A percentile compares a stretch with the other conserved stretches of the same genome.
Evolutionary conservation across 1,140 invertebrate genomes (phyloP).

Genomic region (Lanistes nyassanus): DNA sequence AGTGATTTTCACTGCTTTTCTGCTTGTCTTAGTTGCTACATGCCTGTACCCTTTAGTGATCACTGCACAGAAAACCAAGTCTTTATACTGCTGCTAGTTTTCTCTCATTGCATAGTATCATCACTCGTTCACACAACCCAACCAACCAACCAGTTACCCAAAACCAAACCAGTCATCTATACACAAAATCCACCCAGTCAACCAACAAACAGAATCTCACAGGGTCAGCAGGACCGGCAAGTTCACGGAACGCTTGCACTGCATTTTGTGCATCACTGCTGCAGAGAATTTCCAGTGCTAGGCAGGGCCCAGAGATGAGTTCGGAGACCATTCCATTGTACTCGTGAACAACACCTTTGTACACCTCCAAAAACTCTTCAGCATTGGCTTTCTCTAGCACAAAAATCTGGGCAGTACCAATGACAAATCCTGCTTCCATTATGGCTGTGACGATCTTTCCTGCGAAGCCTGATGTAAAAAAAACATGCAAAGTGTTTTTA

Average conservation of each 20-base stretch:
- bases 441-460: conserved; percentile 82
- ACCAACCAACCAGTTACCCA: too few species aligned
- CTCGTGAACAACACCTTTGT: conserved; percentile 73
- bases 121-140: too few species aligned
- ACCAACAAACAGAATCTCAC: conserved; percentile 73
- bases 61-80: too few species aligned
- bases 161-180: too few species aligned
- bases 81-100: too few species aligned
- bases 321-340: conserved; percentile 78
- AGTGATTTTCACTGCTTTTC: too few species aligned
- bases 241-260: conserved; percentile 79
- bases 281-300: conserved; percentile 85
- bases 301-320: conserved; percentile 82
- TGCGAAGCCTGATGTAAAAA: conserved; percentile 60
- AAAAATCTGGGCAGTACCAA: conserved; percentile 79
- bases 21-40: too few species aligned
- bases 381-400: conserved; percentile 81
- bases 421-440: conserved; percentile 77
- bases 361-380: conserved; percentile 92
- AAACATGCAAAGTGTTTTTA: neutral
- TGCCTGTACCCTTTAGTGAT: too few species aligned
- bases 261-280: conserved; percentile 69
- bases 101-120: too few species aligned
- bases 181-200: too few species aligned
- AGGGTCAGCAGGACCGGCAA: conserved; percentile 88